phyloP scores from a whole-genome alignment of 2,888 invertebrate genomes.

The Aradus depressus region DNA sequence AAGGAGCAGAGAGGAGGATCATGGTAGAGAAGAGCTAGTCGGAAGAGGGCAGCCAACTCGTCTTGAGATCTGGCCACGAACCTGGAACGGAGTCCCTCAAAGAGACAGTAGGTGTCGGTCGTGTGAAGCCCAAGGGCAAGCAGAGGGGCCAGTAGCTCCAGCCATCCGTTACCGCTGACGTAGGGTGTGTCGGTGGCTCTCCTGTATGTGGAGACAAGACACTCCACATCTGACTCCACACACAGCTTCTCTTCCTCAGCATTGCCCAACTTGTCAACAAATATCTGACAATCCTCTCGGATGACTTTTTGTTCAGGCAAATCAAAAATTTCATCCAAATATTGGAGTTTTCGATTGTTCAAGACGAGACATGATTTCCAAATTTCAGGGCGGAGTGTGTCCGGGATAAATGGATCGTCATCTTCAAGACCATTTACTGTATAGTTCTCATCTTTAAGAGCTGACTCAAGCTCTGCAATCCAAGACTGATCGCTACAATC shows the following conservation, averaged over 20 bases:
- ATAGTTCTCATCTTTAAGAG: slow-evolving; percentile 72
- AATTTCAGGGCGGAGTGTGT: slow-evolving; percentile 69
- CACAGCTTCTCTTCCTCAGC: slow-evolving; percentile 89
- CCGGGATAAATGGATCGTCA: slow-evolving; percentile 59
- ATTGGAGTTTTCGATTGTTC: slow-evolving; percentile 63
- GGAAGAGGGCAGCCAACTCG: slow-evolving; percentile 37
- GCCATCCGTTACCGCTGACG: slow-evolving; percentile 64
- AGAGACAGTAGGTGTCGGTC: slow-evolving; percentile 82
- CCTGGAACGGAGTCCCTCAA: slow-evolving; percentile 79
- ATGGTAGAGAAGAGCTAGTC: slow-evolving; percentile 84
- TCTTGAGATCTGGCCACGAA: slow-evolving; percentile 61
- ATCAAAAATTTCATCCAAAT: slow-evolving; percentile 93
- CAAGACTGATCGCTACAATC: slow-evolving; percentile 36
- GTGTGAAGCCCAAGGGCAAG: slow-evolving; percentile 75
- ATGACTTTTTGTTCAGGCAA: slow-evolving; percentile 82
- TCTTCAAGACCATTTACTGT: slow-evolving; percentile 49
- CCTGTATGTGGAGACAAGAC: slow-evolving; percentile 80
- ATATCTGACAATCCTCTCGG: slow-evolving; percentile 76
- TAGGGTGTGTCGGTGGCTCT: slow-evolving; percentile 67
- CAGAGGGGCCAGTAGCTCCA: slow-evolving; percentile 79
- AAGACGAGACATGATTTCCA: slow-evolving; percentile 83
- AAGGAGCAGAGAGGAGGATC: slow-evolving; percentile 95
- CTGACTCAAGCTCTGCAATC: slow-evolving; percentile 65
- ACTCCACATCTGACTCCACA: slow-evolving; percentile 88
- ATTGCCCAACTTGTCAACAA: slow-evolving; percentile 84